Conservation (phyloP, 2,797 vertebrate genomes). For the Channa striata region DNA sequence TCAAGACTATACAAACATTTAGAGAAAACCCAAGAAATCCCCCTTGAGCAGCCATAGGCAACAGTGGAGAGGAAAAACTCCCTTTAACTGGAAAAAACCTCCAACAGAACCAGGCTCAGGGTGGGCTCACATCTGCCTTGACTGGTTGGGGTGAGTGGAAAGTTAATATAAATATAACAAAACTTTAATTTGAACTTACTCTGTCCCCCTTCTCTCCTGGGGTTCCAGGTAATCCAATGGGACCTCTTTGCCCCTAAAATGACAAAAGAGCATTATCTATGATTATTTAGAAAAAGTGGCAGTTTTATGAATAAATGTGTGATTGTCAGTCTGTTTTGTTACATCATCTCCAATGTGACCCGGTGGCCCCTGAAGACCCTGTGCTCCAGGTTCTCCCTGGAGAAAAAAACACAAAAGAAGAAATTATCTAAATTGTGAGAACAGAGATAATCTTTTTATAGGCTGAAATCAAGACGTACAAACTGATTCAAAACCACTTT, state of each 20-base stretch:
- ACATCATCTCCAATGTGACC: slow-evolving; percentile 86
- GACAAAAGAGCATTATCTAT: slow-evolving; percentile 3
- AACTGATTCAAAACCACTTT: neutral
- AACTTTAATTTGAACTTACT: slow-evolving; percentile 63
- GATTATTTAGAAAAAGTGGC: neutral
- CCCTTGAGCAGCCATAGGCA: no score
- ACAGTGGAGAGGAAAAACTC: no score
- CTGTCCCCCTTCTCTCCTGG: slow-evolving; percentile 85
- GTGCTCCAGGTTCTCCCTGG: slow-evolving; percentile 80
- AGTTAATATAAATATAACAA: no score
- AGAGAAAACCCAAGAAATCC: no score
- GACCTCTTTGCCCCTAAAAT: slow-evolving; percentile 84
- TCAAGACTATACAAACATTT: no score
- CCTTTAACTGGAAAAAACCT: no score
- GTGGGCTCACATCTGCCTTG: no score
- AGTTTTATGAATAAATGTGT: neutral
- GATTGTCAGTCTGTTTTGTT: slow-evolving; percentile 22
- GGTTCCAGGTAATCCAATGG: slow-evolving; percentile 81
- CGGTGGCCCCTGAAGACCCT: slow-evolving; percentile 75
- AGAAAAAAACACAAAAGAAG: slow-evolving; percentile 27
- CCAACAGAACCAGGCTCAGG: no score
- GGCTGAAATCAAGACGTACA: slow-evolving; percentile 4
- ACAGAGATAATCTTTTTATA: slow-evolving; percentile 20
- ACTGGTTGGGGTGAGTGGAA: no score
- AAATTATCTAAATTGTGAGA: slow-evolving; percentile 12